A percentile compares a stretch with the other conserved stretches of the same genome.
phyloP scores from a whole-genome alignment of 2,888 invertebrate genomes.

The Hoplodrina ambigua region DNA sequence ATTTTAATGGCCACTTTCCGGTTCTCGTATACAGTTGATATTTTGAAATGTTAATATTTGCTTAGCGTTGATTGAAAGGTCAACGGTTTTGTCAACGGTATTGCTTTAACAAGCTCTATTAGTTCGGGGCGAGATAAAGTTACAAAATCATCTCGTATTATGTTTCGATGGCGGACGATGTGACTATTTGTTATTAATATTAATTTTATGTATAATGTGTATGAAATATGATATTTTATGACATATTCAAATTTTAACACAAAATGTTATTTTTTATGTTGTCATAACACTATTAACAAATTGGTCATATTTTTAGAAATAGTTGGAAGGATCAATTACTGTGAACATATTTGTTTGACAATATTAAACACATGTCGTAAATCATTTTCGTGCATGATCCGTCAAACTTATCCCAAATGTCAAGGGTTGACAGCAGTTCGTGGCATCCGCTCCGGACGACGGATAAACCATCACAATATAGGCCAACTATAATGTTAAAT shows the following conservation, averaged over 20 bases:
- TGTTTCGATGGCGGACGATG: conserved; percentile 67
- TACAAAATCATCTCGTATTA: conserved; percentile 74
- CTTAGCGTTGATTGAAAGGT: conserved; percentile 82
- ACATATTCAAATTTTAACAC: conserved; percentile 63
- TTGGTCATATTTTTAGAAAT: conserved; percentile 50
- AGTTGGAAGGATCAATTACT: conserved; percentile 56
- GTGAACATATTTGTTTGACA: conserved; percentile 63
- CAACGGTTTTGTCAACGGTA: conserved; percentile 76
- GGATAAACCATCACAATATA: conserved; percentile 79
- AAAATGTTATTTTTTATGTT: conserved; percentile 64
- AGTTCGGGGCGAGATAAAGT: conserved; percentile 71
- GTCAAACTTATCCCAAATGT: conserved; percentile 87
- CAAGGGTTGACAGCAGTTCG: conserved; percentile 88
- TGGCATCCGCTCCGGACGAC: conserved; percentile 83
- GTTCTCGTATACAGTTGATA: conserved; percentile 78
- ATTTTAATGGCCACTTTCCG: conserved; percentile 86
- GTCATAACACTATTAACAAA: conserved; percentile 63
- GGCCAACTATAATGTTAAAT: conserved; percentile 52
- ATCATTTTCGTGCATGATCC: conserved; percentile 84
- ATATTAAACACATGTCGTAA: conserved; percentile 76
- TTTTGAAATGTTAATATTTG: conserved; percentile 83
- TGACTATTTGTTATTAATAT: conserved; percentile 67
- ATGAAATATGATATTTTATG: conserved; percentile 72
- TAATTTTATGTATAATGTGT: conserved; percentile 58
- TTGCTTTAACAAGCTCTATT: conserved; percentile 73